Conservation (phyloP, 2,797 vertebrate species). For the Acanthopagrus latus region DNA sequence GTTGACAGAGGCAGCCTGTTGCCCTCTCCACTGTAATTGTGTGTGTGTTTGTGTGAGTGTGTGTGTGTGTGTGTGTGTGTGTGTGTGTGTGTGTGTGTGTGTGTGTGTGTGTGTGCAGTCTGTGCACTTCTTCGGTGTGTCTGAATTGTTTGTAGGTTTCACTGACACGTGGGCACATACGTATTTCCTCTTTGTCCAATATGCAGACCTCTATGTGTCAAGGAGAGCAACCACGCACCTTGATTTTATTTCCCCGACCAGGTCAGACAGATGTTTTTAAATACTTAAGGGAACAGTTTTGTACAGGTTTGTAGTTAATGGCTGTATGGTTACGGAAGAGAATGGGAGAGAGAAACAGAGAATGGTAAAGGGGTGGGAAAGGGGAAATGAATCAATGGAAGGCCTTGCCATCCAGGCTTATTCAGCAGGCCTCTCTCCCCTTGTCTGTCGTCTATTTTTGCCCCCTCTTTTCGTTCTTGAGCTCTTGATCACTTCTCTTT, state of each 20-base stretch:
- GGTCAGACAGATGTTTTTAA: conserved; percentile 19
- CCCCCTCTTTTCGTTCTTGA: conserved; percentile 67
- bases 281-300: conserved; percentile 8
- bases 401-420: conserved; percentile 68
- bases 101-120: conserved; percentile 13
- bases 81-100: conserved; percentile 28
- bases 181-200: background rate
- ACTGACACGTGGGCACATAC: background rate
- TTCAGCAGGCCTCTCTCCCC: conserved; percentile 75
- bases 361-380: conserved; percentile 62
- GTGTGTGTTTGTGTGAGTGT: conserved; percentile 32
- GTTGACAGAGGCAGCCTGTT: conserved; percentile 79
- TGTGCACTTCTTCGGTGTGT: conserved; percentile 7
- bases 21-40: conserved; percentile 65
- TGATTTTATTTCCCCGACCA: background rate
- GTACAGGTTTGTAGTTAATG: conserved; percentile 28
- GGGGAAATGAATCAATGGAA: conserved; percentile 77
- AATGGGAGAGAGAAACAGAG: conserved; percentile 30
- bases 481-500: conserved; percentile 85
- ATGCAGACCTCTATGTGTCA: conserved; percentile 13
- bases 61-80: conserved; percentile 28
- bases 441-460: conserved; percentile 71
- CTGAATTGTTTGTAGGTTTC: conserved; percentile 39
- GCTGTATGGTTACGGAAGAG: conserved; percentile 14
- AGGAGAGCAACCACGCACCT: background rate